These are phyloP conservation scores for Drosophila sucinea DNA, from an alignment of 1,140 invertebrate genomes.

Conservation along the genomic window DNA sequence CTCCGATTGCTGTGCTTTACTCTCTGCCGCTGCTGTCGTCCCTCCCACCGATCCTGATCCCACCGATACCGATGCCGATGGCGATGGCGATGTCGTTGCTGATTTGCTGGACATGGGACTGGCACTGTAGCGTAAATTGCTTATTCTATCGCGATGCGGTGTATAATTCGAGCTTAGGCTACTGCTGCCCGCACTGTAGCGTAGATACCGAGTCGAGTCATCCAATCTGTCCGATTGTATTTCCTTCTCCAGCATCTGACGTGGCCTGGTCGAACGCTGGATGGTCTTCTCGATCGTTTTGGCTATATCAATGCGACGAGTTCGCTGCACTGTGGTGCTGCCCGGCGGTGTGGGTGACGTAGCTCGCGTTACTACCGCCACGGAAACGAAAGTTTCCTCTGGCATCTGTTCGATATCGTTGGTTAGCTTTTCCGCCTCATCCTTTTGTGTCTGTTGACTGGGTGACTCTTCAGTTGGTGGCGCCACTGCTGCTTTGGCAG, in stretches of 20 bases:
- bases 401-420: neutral
- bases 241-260: slow-evolving; percentile 86
- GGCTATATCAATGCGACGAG: slow-evolving; percentile 88
- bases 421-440: neutral
- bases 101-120: slow-evolving; percentile 48
- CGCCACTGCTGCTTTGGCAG: neutral
- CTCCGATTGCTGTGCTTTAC: neutral
- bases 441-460: slow-evolving; percentile 18
- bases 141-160: slow-evolving; percentile 86
- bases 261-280: slow-evolving; percentile 84
- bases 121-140: slow-evolving; percentile 77
- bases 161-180: slow-evolving; percentile 86
- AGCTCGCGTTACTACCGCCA: slow-evolving; percentile 88
- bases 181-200: slow-evolving; percentile 85
- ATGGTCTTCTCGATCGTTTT: slow-evolving; percentile 88
- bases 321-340: slow-evolving; percentile 85
- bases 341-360: slow-evolving; percentile 90
- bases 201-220: slow-evolving; percentile 86
- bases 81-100: neutral
- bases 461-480: slow-evolving; percentile 6
- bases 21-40: neutral
- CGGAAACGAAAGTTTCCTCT: slow-evolving; percentile 83
- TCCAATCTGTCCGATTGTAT: slow-evolving; percentile 88
- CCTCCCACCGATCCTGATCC: neutral
- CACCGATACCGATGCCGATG: neutral